A percentile compares a stretch with the other conserved stretches of the same genome.
Conservation (phyloP, 2,888 invertebrate genomes). For the Leptinotarsa haldemani region DNA sequence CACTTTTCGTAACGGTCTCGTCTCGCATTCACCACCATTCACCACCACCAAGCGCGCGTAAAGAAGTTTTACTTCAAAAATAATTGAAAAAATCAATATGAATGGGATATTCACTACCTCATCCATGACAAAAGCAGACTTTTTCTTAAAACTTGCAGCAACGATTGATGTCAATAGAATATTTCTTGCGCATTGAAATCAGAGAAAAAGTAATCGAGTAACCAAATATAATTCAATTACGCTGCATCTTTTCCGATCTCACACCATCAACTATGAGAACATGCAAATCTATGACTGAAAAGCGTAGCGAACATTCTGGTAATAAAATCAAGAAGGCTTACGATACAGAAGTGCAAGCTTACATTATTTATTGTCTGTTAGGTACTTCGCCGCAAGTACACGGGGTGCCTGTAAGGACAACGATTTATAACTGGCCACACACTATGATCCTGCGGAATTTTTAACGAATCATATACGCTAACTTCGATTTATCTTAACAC, state of each 20-base stretch:
- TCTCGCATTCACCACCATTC: no score
- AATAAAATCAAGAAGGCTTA: constrained; percentile 44
- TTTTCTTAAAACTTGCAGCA: no score
- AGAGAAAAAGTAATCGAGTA: no score
- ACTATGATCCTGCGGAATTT: constrained; percentile 53
- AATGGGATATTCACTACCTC: no score
- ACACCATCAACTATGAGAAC: constrained; percentile 5
- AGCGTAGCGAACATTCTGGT: constrained; percentile 31
- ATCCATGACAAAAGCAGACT: no score
- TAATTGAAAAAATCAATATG: no score
- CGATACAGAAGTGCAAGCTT: constrained; percentile 50
- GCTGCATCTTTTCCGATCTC: not conserved
- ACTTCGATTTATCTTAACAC: constrained; percentile 42
- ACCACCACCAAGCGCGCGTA: no score
- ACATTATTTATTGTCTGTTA: constrained; percentile 61
- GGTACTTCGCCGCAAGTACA: constrained; percentile 56
- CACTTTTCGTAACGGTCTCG: no score
- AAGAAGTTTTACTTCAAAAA: no score
- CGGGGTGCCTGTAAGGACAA: constrained; percentile 60
- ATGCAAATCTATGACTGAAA: constrained; percentile 29
- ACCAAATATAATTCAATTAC: no score
- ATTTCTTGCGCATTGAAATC: no score
- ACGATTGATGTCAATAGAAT: no score
- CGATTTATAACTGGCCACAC: constrained; percentile 62
- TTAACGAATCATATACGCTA: constrained; percentile 39